phyloP scores from a whole-genome alignment of 92 coral and sea anemone genomes.

The Porites evermanni region DNA sequence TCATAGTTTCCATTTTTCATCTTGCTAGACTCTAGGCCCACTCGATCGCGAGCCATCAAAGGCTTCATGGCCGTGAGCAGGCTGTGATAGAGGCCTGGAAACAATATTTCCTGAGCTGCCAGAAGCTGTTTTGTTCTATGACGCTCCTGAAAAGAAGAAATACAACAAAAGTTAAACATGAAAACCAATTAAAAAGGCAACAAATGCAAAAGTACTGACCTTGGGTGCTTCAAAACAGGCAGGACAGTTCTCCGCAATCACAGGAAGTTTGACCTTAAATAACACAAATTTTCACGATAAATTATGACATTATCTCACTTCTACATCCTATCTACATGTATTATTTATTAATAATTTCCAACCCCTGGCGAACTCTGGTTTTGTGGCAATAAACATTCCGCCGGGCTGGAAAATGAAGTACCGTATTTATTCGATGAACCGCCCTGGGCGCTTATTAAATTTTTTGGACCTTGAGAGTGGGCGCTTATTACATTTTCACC shows the following conservation, averaged over 20 bases:
- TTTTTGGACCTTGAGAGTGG: no score
- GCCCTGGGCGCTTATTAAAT: no score
- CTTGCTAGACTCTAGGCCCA: conserved; percentile 88
- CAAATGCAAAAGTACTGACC: conserved; percentile 60
- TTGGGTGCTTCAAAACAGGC: conserved; percentile 99
- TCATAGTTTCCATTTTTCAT: conserved; percentile 82
- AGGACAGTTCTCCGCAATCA: conserved; percentile 98
- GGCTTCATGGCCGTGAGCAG: conserved; percentile 97
- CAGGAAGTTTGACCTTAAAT: conserved; percentile 87
- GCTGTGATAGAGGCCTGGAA: conserved; percentile 92
- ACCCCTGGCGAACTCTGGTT: neutral
- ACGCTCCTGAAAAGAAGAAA: conserved; percentile 80
- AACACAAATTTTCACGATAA: neutral
- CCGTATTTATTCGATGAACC: no score
- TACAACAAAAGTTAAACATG: neutral
- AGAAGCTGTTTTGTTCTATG: conserved; percentile 97
- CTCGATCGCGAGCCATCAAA: conserved; percentile 95
- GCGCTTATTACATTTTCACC: no score
- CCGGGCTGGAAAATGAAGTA: no score
- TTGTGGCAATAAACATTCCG: neutral
- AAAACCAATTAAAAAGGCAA: neutral
- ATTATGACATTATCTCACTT: no score
- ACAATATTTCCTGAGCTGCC: conserved; percentile 98
- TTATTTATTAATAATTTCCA: neutral
- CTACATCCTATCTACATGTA: neutral